phyloP scores from a whole-genome alignment of 2,113 vertebrate species.

The Lepus timidus region DNA sequence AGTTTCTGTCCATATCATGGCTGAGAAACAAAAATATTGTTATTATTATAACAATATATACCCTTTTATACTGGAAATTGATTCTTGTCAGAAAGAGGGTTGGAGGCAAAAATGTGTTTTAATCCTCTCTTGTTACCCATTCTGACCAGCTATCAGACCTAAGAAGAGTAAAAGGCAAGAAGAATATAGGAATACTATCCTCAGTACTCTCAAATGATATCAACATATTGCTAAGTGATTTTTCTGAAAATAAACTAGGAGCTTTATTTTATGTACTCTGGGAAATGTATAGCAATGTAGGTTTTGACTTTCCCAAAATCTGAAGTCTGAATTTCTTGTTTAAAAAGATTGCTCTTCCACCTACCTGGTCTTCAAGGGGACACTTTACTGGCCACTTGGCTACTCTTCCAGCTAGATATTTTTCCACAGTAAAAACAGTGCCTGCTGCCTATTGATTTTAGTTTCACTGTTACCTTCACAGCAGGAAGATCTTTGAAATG shows the following conservation, averaged over 20 bases:
- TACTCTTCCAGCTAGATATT: neutral
- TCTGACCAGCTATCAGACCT: slow-evolving; percentile 28
- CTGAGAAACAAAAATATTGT: slow-evolving; percentile 1
- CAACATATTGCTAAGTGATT: neutral
- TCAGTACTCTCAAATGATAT: slow-evolving; percentile 26
- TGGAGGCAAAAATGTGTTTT: slow-evolving; percentile 15
- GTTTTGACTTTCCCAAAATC: neutral
- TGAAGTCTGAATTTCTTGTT: neutral
- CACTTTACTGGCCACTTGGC: neutral
- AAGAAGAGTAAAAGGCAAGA: slow-evolving; percentile 3
- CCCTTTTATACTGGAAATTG: neutral
- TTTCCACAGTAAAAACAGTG: neutral
- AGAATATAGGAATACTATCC: neutral
- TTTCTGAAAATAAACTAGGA: slow-evolving; percentile 7
- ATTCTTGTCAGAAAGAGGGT: neutral
- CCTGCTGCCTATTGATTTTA: neutral
- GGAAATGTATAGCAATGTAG: neutral
- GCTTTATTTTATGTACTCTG: neutral
- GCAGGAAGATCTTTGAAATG: neutral
- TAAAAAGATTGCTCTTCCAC: neutral
- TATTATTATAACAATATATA: neutral
- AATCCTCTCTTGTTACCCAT: neutral
- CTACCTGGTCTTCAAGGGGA: neutral
- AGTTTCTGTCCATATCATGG: neutral
- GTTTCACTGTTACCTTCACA: neutral